These are phyloP conservation scores for Macropus fuliginosus DNA, from an alignment of 2,797 vertebrate genomes.

Conservation along the genomic window DNA sequence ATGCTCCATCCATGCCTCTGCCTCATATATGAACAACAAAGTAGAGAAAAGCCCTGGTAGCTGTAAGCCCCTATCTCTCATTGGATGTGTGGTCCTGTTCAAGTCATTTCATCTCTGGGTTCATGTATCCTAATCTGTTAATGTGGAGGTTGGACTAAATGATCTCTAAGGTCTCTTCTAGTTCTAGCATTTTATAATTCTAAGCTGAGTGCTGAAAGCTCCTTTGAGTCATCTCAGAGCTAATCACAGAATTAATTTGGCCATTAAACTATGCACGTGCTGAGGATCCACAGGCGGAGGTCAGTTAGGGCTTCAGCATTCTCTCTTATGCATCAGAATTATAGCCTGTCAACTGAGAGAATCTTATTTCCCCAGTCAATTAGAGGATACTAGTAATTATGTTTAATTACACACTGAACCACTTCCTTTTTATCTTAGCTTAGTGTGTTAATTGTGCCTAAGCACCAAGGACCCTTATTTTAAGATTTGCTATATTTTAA, in stretches of 20 bases:
- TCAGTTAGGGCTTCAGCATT: conserved; percentile 36
- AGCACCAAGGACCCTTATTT: conserved; percentile 73
- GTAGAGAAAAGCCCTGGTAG: neutral
- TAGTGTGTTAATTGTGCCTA: conserved; percentile 76
- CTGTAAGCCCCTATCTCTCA: neutral
- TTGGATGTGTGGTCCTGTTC: conserved; percentile 13
- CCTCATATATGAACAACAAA: neutral
- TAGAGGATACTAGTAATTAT: conserved; percentile 77
- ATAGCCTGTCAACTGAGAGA: conserved; percentile 69
- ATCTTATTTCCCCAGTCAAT: conserved; percentile 78
- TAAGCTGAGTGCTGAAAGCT: conserved; percentile 12
- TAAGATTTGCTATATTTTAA: conserved; percentile 73
- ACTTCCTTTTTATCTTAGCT: conserved; percentile 77
- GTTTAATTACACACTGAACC: conserved; percentile 68
- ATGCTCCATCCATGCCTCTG: neutral
- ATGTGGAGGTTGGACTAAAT: conserved; percentile 5
- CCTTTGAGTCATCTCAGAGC: neutral
- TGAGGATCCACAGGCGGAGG: neutral
- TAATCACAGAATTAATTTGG: conserved; percentile 41
- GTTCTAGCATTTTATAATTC: conserved; percentile 19
- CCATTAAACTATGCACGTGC: neutral
- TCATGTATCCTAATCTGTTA: neutral
- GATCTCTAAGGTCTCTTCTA: neutral
- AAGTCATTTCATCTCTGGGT: conserved; percentile 11
- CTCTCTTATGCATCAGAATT: conserved; percentile 65